Evolutionary conservation across 1,140 invertebrate genomes (phyloP).

Genomic region (Oryzaephilus surinamensis): DNA sequence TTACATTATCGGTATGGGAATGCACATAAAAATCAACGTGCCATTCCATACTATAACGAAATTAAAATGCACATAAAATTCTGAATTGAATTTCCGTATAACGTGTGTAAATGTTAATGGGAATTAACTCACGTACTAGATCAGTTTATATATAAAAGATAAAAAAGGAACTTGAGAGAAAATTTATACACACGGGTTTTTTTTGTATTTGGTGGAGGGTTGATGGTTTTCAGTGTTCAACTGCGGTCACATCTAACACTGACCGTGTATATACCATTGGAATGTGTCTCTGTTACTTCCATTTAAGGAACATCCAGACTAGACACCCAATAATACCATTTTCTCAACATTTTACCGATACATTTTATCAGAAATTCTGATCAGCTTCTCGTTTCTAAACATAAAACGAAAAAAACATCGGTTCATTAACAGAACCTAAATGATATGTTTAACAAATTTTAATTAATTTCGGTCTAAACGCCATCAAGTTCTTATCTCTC

Average conservation of each 20-base stretch:
- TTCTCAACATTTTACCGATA: too few relatives aligned
- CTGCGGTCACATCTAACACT: constrained; percentile 19
- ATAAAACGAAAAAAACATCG: background rate
- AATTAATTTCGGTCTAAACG: background rate
- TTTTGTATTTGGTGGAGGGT: too few relatives aligned
- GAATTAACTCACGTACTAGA: too few relatives aligned
- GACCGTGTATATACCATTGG: constrained; percentile 16
- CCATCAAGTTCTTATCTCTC: background rate
- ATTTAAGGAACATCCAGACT: constrained; percentile 11
- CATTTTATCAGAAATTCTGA: background rate
- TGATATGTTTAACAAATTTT: background rate
- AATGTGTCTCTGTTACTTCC: constrained; percentile 18
- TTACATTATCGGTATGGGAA: constrained; percentile 9
- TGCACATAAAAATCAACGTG: constrained; percentile 4
- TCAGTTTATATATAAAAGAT: too few relatives aligned
- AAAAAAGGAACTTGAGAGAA: too few relatives aligned
- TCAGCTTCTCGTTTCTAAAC: background rate
- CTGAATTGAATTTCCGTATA: too few relatives aligned
- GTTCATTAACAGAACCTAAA: background rate
- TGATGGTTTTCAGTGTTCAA: constrained; percentile 15
- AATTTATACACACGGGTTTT: too few relatives aligned
- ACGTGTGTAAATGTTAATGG: too few relatives aligned
- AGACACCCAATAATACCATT: background rate
- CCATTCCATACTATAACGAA: too few relatives aligned
- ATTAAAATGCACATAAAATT: too few relatives aligned